phyloP scores from a whole-genome alignment of 1,140 invertebrate genomes.

The Epicauta chinensis region DNA sequence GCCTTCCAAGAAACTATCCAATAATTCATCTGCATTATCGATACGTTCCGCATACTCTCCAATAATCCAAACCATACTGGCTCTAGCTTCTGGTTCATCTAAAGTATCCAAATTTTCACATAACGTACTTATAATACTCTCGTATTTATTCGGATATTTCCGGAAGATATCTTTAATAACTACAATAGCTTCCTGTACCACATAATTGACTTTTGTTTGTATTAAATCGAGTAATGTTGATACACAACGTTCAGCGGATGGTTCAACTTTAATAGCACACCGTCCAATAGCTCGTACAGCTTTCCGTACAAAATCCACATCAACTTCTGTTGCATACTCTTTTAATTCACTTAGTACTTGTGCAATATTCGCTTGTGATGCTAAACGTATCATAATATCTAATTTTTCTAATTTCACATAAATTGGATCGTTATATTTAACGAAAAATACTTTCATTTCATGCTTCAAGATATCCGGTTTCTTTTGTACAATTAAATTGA shows the following conservation, averaged over 20 bases:
- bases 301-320: constrained; percentile 99
- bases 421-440: constrained; percentile 99
- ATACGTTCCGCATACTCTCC: constrained; percentile 99
- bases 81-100: constrained; percentile 98
- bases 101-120: constrained; percentile 99
- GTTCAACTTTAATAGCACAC: constrained; percentile 99
- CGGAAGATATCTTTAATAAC: constrained; percentile 99
- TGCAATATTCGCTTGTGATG: constrained; percentile 96
- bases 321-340: constrained; percentile 98
- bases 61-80: constrained; percentile 99
- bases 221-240: constrained; percentile 98
- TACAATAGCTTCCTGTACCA: constrained; percentile 99
- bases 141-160: constrained; percentile 99
- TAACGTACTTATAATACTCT: constrained; percentile 98
- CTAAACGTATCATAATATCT: constrained; percentile 99
- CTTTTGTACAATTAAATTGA: constrained; percentile 99
- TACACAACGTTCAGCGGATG: constrained; percentile 96
- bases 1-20: constrained; percentile 98
- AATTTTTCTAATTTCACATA: constrained; percentile 99
- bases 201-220: constrained; percentile 99
- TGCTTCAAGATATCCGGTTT: constrained; percentile 98
- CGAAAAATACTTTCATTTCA: constrained; percentile 99
- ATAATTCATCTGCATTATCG: constrained; percentile 97
- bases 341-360: constrained; percentile 98
- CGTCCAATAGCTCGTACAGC: constrained; percentile 96